phyloP scores from a whole-genome alignment of 2,888 invertebrate genomes.

The Callimorpha dominula region DNA sequence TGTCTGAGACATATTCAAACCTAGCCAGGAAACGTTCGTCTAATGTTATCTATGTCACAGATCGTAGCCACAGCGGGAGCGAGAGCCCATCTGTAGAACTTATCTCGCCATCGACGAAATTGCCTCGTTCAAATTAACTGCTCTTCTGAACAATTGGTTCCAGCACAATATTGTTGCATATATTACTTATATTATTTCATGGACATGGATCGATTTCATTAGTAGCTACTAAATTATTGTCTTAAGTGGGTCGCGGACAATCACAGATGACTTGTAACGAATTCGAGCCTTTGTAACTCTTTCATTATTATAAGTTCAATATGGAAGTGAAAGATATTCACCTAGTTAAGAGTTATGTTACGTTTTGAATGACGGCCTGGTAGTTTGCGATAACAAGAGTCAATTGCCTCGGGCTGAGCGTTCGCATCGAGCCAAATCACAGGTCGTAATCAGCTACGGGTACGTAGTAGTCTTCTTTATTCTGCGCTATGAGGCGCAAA shows the following conservation, averaged over 20 bases:
- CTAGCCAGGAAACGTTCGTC: constrained; percentile 67
- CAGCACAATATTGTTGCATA: constrained; percentile 56
- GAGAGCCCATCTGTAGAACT: constrained; percentile 62
- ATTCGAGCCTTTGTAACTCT: constrained; percentile 46
- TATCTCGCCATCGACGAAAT: constrained; percentile 67
- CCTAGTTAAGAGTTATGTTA: constrained; percentile 21
- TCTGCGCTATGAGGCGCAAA: constrained; percentile 53
- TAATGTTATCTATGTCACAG: constrained; percentile 73
- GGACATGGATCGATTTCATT: constrained; percentile 60
- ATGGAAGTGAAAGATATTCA: constrained; percentile 31
- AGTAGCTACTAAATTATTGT: constrained; percentile 62
- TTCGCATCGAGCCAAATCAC: constrained; percentile 45
- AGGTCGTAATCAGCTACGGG: constrained; percentile 48
- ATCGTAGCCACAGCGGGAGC: constrained; percentile 66
- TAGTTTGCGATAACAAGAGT: constrained; percentile 41
- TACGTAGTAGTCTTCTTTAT: constrained; percentile 34
- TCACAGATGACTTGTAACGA: constrained; percentile 54
- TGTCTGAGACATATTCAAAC: constrained; percentile 58
- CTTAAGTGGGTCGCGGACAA: constrained; percentile 63
- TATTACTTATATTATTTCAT: constrained; percentile 67
- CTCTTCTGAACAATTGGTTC: constrained; percentile 62
- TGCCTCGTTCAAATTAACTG: constrained; percentile 66
- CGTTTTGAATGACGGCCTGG: constrained; percentile 16
- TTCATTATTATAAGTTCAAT: constrained; percentile 31
- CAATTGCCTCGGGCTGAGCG: constrained; percentile 39